Conservation (phyloP, 2,888 invertebrate species). For the Drosophila austrosaltans region DNA sequence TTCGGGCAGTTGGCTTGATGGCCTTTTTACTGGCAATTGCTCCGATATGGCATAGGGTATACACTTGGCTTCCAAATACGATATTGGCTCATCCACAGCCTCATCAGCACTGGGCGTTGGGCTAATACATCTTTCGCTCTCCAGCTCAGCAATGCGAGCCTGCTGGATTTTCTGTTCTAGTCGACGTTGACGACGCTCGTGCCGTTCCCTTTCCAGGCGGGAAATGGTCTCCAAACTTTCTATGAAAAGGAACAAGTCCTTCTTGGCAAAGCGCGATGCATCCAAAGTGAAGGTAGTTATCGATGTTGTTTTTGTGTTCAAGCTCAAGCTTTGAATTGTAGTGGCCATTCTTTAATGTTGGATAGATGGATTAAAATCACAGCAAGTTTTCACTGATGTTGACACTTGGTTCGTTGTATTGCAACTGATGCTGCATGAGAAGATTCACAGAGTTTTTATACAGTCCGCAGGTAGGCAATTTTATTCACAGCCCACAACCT, state of each 20-base stretch:
- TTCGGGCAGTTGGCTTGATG: not conserved
- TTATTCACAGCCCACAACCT: not conserved
- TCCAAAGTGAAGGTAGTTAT: constrained; percentile 56
- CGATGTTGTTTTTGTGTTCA: constrained; percentile 18
- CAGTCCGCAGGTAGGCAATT: not conserved
- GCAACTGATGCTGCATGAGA: constrained; percentile 46
- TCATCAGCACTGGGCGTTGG: constrained; percentile 66
- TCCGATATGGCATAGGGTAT: constrained; percentile 60
- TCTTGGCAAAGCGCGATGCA: constrained; percentile 47
- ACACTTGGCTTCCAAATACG: constrained; percentile 64
- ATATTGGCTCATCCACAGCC: constrained; percentile 57
- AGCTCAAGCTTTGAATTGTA: constrained; percentile 37
- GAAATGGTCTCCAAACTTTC: constrained; percentile 74
- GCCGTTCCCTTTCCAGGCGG: constrained; percentile 62
- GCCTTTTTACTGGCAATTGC: not conserved
- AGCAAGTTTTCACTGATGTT: constrained; percentile 14
- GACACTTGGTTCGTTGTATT: constrained; percentile 32
- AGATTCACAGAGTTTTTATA: constrained; percentile 37
- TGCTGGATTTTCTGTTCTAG: constrained; percentile 41
- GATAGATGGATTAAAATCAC: not conserved
- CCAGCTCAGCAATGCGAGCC: constrained; percentile 41
- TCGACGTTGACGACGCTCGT: constrained; percentile 49
- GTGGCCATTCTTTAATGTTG: constrained; percentile 35
- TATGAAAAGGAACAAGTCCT: constrained; percentile 67
- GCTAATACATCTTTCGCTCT: constrained; percentile 45